Evolutionary conservation across 2,888 invertebrate genomes (phyloP).

Genomic region (Ornithoptera priamus): DNA sequence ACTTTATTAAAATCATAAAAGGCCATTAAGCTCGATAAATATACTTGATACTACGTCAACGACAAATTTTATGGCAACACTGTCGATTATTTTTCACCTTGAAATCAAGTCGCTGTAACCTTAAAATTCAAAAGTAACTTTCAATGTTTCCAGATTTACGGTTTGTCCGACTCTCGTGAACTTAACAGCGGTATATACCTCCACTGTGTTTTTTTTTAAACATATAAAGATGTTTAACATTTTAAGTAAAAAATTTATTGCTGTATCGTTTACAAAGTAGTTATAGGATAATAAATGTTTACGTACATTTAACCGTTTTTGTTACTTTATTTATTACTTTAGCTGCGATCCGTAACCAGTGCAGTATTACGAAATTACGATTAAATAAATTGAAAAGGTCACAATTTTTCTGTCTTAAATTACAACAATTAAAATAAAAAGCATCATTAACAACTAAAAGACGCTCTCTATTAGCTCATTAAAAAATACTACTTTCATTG

Average conservation of each 20-base stretch:
- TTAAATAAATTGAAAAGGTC: background rate
- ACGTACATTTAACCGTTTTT: background rate
- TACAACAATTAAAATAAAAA: background rate
- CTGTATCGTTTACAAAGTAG: constrained; percentile 3
- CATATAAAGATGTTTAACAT: constrained; percentile 1
- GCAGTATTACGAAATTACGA: background rate
- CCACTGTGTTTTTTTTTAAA: background rate
- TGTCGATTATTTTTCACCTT: constrained; percentile 25
- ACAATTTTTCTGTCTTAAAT: background rate
- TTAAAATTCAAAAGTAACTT: constrained; percentile 28
- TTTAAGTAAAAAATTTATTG: constrained; percentile 12
- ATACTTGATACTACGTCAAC: constrained; percentile 2
- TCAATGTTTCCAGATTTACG: constrained; percentile 17
- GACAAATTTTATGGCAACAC: constrained; percentile 22
- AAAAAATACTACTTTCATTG: no score
- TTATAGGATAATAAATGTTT: background rate
- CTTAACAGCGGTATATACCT: background rate
- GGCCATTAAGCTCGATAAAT: constrained; percentile 14
- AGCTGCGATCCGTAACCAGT: background rate
- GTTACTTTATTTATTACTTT: background rate
- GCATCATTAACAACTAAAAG: no score
- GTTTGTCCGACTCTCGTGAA: background rate
- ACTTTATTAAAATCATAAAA: constrained; percentile 12
- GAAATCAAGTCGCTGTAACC: constrained; percentile 14
- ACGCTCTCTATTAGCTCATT: no score